Evolutionary conservation across 2,797 vertebrate species (phyloP), one percentile per base, ranked within the genome.

Genomic region (Euphonia xanthogaster): DNA sequence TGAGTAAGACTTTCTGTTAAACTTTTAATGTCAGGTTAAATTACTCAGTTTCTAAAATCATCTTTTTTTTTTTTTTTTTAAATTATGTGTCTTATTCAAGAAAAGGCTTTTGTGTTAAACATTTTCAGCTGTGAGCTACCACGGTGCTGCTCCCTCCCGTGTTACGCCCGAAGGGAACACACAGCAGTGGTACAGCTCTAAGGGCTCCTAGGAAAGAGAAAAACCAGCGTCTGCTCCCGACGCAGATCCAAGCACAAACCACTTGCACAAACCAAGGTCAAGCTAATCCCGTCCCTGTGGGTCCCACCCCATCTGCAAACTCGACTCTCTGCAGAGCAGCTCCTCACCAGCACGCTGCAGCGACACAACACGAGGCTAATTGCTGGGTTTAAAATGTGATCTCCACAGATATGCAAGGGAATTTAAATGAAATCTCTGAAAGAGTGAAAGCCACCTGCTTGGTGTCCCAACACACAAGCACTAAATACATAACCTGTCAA

Each of bases 261-360:
- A 28, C 44, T 68, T 15, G 35, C 47, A 75, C 42, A 62, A 71
- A 83, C 21, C 92, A 81, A 90, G 91, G 91, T 94, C 91, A 22
- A 1, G 3, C 70, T 71, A 58, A 93, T 90, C 78, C 55, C 44
- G 28, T 77, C 48, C 92, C 79, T 14, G 25, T 19, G 70, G 66
- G 14, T 84, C 50, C 76, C 76, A 63, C 10, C 53, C 65, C 80
- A 92, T 45, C 78, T 94, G 86, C 84, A 95, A 71, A 51, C 23
- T 24, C 12, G 8, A 3, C 50, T 68, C 84, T 61, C 66, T 40
- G 17, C 51, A 62, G 70, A 90, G 39, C 61, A 78, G 51, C 12
- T 81, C 77, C 63, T 92, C 17, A 39, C 33, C 83, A 86, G 57
- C 35, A 17, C 54, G 2, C 40, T 45, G 73, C 88, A 73, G 65